A percentile compares a stretch with the other conserved stretches of the same genome.
phyloP scores from a whole-genome alignment of 2,797 vertebrate genomes.

The Mormyrus proboscirostris region DNA sequence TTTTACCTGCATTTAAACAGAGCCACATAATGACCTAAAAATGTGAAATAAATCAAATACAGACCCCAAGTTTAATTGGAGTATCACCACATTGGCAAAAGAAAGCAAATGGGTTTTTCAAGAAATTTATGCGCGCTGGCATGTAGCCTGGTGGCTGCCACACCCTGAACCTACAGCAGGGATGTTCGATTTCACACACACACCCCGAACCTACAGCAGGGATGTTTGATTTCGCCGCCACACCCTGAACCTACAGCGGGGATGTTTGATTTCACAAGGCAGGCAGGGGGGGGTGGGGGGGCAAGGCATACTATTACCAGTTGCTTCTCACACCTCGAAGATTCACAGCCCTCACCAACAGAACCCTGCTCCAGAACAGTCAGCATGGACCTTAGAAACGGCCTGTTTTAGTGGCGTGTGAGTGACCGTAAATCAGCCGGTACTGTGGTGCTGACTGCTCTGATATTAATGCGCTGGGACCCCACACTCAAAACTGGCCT shows the following conservation, averaged over 20 bases:
- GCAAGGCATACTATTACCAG: neutral
- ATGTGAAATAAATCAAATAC: neutral
- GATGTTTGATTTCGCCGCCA: constrained; percentile 7
- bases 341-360: neutral
- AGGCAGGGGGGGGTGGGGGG: neutral
- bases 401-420: neutral
- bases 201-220: no score
- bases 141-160: neutral
- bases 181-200: no score
- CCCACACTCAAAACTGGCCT: neutral
- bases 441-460: neutral
- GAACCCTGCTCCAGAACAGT: constrained; percentile 19
- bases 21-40: neutral
- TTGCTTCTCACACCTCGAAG: neutral
- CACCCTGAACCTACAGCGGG: constrained; percentile 7
- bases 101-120: neutral
- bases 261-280: neutral
- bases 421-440: neutral
- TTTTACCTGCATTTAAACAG: neutral
- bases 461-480: neutral
- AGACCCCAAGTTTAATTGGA: neutral
- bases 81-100: neutral
- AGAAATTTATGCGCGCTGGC: neutral
- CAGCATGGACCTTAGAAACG: constrained; percentile 7
- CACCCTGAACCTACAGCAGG: constrained; percentile 8